These are phyloP conservation scores for Muscicapa adusta DNA, from an alignment of 2,113 vertebrate genomes.

Conservation along the genomic window DNA sequence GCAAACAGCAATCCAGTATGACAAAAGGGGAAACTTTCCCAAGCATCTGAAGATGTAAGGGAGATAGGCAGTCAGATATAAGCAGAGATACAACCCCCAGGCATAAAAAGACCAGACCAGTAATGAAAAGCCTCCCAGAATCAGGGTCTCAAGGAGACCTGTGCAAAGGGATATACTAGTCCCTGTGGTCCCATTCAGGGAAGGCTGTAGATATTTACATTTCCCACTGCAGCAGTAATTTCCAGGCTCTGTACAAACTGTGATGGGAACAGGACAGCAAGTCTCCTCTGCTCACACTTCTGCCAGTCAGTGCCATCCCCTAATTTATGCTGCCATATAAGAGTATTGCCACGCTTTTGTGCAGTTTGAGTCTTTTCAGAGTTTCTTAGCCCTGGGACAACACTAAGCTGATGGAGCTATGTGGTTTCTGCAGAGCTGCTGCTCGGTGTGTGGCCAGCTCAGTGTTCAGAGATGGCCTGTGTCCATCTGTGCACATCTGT, in stretches of 20 bases:
- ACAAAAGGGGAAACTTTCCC: neutral
- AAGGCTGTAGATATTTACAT: neutral
- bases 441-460: neutral
- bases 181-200: neutral
- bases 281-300: neutral
- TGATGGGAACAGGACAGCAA: neutral
- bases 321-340: neutral
- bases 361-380: neutral
- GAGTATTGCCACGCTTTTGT: neutral
- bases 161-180: neutral
- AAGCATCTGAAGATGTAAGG: neutral
- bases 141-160: neutral
- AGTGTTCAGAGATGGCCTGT: accelerated
- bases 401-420: neutral
- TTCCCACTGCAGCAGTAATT: neutral
- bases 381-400: neutral
- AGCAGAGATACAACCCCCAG: neutral
- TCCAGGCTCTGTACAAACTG: neutral
- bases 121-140: neutral
- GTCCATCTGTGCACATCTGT: accelerated
- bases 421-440: neutral
- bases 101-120: neutral
- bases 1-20: neutral
- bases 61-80: neutral
- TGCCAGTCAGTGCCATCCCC: neutral